Percentiles rank a stretch among this genome's conserved stretches.
Evolutionary conservation across 1,140 invertebrate genomes (phyloP).

Genomic region (Drosophila varians): DNA sequence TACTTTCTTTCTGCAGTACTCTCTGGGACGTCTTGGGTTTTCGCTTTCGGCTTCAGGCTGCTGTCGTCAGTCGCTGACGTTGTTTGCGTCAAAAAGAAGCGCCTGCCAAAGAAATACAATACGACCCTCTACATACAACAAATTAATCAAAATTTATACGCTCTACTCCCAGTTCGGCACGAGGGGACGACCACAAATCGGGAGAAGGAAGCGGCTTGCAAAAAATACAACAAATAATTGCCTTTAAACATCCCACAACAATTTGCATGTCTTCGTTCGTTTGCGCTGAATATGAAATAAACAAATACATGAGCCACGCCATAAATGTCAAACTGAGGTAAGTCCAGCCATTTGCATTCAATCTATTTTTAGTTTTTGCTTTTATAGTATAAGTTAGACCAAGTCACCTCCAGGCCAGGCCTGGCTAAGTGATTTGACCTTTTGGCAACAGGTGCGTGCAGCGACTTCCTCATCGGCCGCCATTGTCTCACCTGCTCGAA

Average conservation of each 20-base stretch:
- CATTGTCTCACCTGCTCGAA: not conserved
- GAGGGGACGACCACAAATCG: too few relatives aligned
- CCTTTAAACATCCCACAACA: conserved; percentile 31
- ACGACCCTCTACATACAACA: conserved; percentile 17
- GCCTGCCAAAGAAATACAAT: conserved; percentile 2
- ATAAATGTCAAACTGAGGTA: conserved; percentile 82
- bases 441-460: conserved; percentile 72
- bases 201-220: not conserved
- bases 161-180: conserved; percentile 4
- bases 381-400: not conserved
- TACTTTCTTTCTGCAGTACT: not conserved
- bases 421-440: conserved; percentile 65
- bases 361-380: conserved; percentile 10
- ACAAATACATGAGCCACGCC: conserved; percentile 76
- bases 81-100: conserved; percentile 75
- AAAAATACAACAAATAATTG: conserved; percentile 9
- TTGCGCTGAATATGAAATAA: conserved; percentile 76
- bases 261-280: conserved; percentile 78
- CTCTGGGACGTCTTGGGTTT: conserved; percentile 28
- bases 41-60: conserved; percentile 49
- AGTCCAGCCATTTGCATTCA: conserved; percentile 36
- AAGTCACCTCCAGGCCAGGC: not conserved
- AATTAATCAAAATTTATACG: conserved; percentile 37
- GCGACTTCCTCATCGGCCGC: not conserved
- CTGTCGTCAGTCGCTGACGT: conserved; percentile 78